phyloP scores from a whole-genome alignment of 2,888 invertebrate species.

The Petrophora chlorosata region DNA sequence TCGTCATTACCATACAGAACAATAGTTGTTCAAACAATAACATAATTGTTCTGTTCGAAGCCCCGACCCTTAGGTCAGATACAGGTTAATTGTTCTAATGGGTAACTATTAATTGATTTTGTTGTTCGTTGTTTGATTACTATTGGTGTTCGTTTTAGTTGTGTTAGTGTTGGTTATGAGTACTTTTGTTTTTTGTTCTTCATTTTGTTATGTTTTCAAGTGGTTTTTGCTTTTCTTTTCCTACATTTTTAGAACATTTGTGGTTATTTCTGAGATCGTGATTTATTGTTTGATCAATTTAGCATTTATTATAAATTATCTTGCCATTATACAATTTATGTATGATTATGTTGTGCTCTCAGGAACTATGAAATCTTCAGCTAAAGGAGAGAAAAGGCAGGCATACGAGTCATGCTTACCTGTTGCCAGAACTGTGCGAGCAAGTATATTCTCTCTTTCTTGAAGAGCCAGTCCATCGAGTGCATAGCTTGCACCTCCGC shows the following conservation, averaged over 20 bases:
- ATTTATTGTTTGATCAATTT: too few relatives aligned
- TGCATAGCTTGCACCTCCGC: conserved; percentile 97
- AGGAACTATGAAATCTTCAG: too few relatives aligned
- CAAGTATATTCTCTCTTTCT: conserved; percentile 97
- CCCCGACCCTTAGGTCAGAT: conserved; percentile 34
- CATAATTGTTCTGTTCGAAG: conserved; percentile 49
- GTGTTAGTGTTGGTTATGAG: not conserved
- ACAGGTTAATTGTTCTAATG: conserved; percentile 49
- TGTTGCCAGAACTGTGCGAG: conserved; percentile 98
- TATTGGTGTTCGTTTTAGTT: conserved; percentile 37
- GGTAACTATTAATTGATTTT: conserved; percentile 74
- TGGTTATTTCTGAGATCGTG: too few relatives aligned
- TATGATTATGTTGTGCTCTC: not conserved
- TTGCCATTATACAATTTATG: not conserved
- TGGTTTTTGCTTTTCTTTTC: not conserved
- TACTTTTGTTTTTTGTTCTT: conserved; percentile 21
- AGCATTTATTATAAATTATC: not conserved
- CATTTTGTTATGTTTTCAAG: conserved; percentile 3
- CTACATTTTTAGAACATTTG: too few relatives aligned
- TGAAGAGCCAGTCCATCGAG: conserved; percentile 98
- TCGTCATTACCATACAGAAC: conserved; percentile 50
- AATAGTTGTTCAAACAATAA: conserved; percentile 57
- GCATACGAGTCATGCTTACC: conserved; percentile 83
- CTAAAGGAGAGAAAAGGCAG: conserved; percentile 5
- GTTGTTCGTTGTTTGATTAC: conserved; percentile 40